Percentiles rank a stretch among this genome's conserved stretches.
phyloP scores from a whole-genome alignment of 2,113 vertebrate genomes.

The Thryonomys swinderianus region DNA sequence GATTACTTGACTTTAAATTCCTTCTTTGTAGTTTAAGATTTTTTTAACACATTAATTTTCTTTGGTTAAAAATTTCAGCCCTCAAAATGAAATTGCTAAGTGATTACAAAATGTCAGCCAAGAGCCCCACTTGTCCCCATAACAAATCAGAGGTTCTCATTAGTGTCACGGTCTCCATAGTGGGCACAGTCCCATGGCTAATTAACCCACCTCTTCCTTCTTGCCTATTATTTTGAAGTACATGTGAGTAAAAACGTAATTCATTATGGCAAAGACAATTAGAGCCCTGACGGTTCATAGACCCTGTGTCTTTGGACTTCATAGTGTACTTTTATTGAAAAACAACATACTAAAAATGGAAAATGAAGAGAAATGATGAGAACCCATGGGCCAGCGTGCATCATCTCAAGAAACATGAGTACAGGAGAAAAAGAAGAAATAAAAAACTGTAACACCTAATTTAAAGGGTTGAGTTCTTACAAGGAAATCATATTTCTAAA shows the following conservation, averaged over 20 bases:
- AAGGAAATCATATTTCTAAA: conserved; percentile 57
- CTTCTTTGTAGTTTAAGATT: background rate
- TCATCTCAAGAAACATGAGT: conserved; percentile 67
- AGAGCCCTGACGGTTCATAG: background rate
- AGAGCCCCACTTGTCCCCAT: background rate
- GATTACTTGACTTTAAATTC: conserved; percentile 1
- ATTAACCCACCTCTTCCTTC: background rate
- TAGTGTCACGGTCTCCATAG: conserved; percentile 8
- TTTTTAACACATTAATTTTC: conserved; percentile 32
- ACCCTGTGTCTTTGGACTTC: conserved; percentile 49
- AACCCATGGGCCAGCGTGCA: conserved; percentile 53
- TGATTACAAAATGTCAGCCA: background rate
- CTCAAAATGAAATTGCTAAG: conserved; percentile 19
- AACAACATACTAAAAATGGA: conserved; percentile 52
- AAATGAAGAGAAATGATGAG: conserved; percentile 58
- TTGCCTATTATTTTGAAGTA: background rate
- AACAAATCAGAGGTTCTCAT: background rate
- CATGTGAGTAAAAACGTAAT: conserved; percentile 48
- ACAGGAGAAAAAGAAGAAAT: conserved; percentile 57
- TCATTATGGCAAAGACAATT: conserved; percentile 19
- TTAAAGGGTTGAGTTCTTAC: conserved; percentile 42
- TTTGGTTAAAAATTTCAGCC: background rate
- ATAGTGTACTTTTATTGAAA: conserved; percentile 53
- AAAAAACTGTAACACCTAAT: conserved; percentile 44
- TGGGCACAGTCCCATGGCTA: background rate